Conservation (phyloP, 2,113 vertebrate genomes). For the Brevimyrus niger region DNA sequence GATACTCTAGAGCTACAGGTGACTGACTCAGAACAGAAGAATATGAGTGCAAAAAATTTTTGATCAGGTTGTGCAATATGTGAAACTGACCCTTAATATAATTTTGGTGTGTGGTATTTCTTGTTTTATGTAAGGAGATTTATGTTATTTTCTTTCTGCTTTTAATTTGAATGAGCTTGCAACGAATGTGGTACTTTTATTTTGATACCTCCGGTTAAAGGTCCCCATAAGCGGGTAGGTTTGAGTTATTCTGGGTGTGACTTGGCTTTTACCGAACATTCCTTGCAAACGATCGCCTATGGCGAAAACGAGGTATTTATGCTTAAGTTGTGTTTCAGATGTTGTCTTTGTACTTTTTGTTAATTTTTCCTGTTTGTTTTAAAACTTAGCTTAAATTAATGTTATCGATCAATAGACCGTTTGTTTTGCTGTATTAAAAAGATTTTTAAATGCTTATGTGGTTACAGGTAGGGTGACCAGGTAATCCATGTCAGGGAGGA, state of each 20-base stretch:
- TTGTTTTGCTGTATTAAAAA: neutral
- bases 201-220: neutral
- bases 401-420: neutral
- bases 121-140: neutral
- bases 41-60: neutral
- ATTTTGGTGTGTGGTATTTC: slow-evolving; percentile 25
- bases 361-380: neutral
- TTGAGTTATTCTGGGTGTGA: neutral
- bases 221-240: neutral
- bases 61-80: neutral
- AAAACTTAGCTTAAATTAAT: neutral
- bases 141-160: neutral
- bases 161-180: neutral
- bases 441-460: neutral
- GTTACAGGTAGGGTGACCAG: neutral
- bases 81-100: slow-evolving; percentile 24
- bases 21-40: neutral
- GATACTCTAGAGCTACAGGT: neutral
- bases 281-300: neutral
- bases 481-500: no score
- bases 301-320: neutral
- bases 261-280: neutral
- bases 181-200: neutral
- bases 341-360: neutral
- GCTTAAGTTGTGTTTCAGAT: neutral